Conservation (phyloP, 2,888 invertebrate species). For the Orchesella flavescens region DNA sequence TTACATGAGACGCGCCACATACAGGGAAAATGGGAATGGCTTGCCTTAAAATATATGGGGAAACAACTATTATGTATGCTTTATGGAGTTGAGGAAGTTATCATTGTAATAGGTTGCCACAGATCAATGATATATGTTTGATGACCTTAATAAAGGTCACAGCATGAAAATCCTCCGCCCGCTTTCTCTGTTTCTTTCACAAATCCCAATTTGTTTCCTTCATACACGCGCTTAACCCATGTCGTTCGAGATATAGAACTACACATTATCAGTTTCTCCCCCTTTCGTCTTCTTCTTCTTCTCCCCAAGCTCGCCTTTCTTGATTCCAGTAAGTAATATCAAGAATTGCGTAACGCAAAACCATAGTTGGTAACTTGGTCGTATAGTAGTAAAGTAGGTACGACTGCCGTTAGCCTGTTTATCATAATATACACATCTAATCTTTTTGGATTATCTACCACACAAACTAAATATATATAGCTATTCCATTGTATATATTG, state of each 20-base stretch:
- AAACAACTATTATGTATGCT: conserved; percentile 25
- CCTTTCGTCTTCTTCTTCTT: conserved; percentile 7
- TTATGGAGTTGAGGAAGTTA: conserved; percentile 64
- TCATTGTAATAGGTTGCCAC: conserved; percentile 69
- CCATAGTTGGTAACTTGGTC: background rate
- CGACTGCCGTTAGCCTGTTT: conserved; percentile 18
- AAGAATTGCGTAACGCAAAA: background rate
- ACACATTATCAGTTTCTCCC: background rate
- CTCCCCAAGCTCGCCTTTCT: background rate
- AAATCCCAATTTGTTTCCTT: background rate
- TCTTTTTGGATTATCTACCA: conserved; percentile 23
- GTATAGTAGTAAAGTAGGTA: background rate
- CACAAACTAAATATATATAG: background rate
- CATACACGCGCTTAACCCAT: background rate
- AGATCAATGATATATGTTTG: conserved; percentile 69
- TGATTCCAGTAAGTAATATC: conserved; percentile 1
- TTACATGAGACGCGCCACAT: background rate
- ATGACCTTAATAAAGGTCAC: conserved; percentile 69
- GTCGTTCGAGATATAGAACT: background rate
- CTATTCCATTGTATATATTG: no score
- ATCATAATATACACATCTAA: conserved; percentile 33
- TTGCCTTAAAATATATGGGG: background rate
- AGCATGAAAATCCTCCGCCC: conserved; percentile 52
- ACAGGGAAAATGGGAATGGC: background rate
- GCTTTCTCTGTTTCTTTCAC: conserved; percentile 3